Conservation (phyloP, 2,888 invertebrate species). For the Acleris laterana region DNA sequence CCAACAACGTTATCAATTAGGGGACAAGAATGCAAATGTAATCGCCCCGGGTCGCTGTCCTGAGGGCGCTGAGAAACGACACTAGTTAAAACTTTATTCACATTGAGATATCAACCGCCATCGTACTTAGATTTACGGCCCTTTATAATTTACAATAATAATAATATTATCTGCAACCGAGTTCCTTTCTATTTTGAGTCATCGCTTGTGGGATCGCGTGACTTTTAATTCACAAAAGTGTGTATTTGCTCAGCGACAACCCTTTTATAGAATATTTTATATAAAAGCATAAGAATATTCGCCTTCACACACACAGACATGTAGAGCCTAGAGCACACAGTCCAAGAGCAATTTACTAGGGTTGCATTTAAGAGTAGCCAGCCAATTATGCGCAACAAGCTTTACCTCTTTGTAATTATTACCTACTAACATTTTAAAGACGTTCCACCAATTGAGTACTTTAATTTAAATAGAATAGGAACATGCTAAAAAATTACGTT, state of each 20-base stretch:
- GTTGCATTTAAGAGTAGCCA: slow-evolving; percentile 63
- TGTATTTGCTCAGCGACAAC: slow-evolving; percentile 10
- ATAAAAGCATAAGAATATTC: slow-evolving; percentile 71
- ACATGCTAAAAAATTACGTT: background rate
- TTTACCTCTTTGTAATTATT: slow-evolving; percentile 80
- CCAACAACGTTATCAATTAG: slow-evolving; percentile 79
- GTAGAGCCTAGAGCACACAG: slow-evolving; percentile 18
- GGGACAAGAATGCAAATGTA: slow-evolving; percentile 78
- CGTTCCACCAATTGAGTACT: too few species aligned
- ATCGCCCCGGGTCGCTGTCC: slow-evolving; percentile 58
- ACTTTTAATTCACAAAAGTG: background rate
- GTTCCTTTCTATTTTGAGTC: too few species aligned
- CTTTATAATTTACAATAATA: slow-evolving; percentile 1
- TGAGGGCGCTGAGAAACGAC: slow-evolving; percentile 1
- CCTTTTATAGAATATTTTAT: slow-evolving; percentile 8
- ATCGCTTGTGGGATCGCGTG: too few species aligned
- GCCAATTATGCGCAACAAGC: slow-evolving; percentile 81
- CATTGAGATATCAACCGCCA: slow-evolving; percentile 8
- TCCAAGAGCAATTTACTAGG: slow-evolving; percentile 51
- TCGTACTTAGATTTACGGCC: slow-evolving; percentile 12
- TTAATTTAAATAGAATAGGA: too few species aligned
- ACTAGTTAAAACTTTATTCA: slow-evolving; percentile 14
- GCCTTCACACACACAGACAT: slow-evolving; percentile 39
- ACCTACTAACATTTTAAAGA: slow-evolving; percentile 16
- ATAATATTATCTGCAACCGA: background rate